Percentiles rank a stretch among this genome's conserved stretches.
phyloP scores from a whole-genome alignment of 1,140 invertebrate species.

The Pogonomyrmex californicus region DNA sequence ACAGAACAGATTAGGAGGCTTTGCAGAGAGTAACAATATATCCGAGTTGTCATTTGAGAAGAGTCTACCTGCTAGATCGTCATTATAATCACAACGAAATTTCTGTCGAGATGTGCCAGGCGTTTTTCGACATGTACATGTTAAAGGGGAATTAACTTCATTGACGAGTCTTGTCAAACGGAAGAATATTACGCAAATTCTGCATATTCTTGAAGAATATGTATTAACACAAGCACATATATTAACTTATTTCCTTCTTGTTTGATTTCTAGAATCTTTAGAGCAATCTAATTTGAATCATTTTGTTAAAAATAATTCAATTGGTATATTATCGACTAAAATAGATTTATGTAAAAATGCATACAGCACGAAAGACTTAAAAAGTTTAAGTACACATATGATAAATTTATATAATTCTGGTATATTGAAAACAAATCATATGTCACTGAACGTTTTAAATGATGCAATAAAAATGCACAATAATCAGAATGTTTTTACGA shows the following conservation, averaged over 20 bases:
- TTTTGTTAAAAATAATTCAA: not conserved
- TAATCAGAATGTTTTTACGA: not conserved
- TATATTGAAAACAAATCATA: not conserved
- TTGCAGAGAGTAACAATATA: constrained; percentile 20
- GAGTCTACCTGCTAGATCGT: constrained; percentile 32
- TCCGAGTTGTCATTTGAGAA: constrained; percentile 19
- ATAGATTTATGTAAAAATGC: not conserved
- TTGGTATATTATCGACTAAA: not conserved
- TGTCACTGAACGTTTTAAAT: not conserved
- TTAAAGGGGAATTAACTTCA: not conserved
- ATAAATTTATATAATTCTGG: not conserved
- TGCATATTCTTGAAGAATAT: constrained; percentile 2
- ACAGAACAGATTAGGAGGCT: constrained; percentile 16
- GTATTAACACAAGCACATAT: constrained; percentile 42
- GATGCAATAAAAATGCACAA: not conserved
- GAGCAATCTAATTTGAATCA: not conserved
- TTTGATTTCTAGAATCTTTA: not conserved
- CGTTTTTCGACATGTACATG: constrained; percentile 8
- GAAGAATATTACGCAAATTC: constrained; percentile 26
- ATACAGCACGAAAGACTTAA: not conserved
- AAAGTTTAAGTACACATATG: not conserved
- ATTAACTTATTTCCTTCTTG: constrained; percentile 50
- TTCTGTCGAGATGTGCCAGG: not conserved
- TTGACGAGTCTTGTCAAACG: constrained; percentile 6
- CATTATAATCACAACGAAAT: constrained; percentile 18